These are phyloP conservation scores for Macrotrachela quadricornifera DNA, from an alignment of 1,140 invertebrate species.

Conservation along the genomic window DNA sequence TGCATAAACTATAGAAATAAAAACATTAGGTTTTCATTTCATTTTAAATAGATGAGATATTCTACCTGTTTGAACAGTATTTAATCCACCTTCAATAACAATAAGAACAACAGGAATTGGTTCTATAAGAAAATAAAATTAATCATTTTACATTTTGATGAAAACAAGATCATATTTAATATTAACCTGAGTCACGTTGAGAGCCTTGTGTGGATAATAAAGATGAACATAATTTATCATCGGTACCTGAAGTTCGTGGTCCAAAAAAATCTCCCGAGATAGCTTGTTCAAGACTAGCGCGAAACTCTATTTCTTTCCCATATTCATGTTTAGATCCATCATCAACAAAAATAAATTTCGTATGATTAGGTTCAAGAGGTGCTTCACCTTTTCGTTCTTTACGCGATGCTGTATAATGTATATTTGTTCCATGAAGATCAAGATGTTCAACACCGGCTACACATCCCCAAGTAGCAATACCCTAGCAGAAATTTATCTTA, in stretches of 20 bases:
- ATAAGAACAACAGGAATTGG: constrained; percentile 24
- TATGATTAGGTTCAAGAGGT: constrained; percentile 29
- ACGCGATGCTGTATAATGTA: not conserved
- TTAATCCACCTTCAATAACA: constrained; percentile 29
- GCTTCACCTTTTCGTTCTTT: constrained; percentile 6
- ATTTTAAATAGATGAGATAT: not conserved
- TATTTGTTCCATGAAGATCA: too few relatives aligned
- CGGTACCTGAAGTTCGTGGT: too few relatives aligned
- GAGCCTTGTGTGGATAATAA: too few relatives aligned
- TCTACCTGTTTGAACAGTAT: constrained; percentile 22
- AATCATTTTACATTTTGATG: too few relatives aligned
- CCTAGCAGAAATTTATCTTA: constrained; percentile 7
- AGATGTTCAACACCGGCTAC: not conserved
- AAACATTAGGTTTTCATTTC: too few relatives aligned
- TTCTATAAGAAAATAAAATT: too few relatives aligned
- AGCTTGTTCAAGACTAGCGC: constrained; percentile 17
- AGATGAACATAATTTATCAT: too few relatives aligned
- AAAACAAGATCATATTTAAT: too few relatives aligned
- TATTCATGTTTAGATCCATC: constrained; percentile 24
- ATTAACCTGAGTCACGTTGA: too few relatives aligned
- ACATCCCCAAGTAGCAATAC: not conserved
- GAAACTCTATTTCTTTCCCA: constrained; percentile 24
- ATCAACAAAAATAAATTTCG: constrained; percentile 31
- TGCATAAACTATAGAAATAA: too few relatives aligned
- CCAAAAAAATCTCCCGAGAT: too few relatives aligned